phyloP scores from a whole-genome alignment of 2,888 invertebrate species.

The Monochamus alternatus region DNA sequence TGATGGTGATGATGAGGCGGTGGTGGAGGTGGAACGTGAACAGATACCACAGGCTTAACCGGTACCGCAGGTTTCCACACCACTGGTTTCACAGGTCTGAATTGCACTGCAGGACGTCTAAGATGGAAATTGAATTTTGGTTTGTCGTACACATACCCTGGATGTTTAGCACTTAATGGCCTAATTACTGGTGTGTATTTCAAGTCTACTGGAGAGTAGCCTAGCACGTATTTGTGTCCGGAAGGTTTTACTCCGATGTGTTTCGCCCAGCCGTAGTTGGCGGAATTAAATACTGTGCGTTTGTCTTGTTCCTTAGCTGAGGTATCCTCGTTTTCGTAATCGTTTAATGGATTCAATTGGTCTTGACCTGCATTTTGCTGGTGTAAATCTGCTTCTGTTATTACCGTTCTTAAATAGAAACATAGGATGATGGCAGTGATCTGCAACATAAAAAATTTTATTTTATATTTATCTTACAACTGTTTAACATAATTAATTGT shows the following conservation, averaged over 20 bases:
- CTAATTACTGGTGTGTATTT: constrained; percentile 61
- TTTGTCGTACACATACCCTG: constrained; percentile 54
- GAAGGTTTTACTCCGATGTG: constrained; percentile 62
- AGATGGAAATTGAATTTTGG: constrained; percentile 55
- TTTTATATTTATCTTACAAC: neutral
- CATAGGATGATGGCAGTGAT: constrained; percentile 48
- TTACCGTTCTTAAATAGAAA: constrained; percentile 44
- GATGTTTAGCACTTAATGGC: constrained; percentile 57
- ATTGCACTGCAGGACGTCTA: constrained; percentile 47
- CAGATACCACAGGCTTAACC: constrained; percentile 48
- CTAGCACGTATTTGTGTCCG: constrained; percentile 62
- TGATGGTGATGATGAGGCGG: constrained; percentile 7
- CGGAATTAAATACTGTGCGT: constrained; percentile 62
- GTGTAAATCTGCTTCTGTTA: constrained; percentile 54
- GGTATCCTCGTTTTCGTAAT: constrained; percentile 54
- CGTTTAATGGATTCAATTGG: constrained; percentile 62
- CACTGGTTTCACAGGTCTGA: constrained; percentile 42
- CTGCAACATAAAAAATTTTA: constrained; percentile 42
- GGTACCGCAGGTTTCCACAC: constrained; percentile 42
- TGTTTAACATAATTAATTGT: no score
- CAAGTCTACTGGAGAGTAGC: constrained; percentile 61
- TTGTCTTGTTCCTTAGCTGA: constrained; percentile 62
- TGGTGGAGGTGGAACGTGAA: constrained; percentile 44
- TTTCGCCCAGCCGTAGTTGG: constrained; percentile 62
- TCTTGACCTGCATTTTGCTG: constrained; percentile 54